Evolutionary conservation across 2,797 vertebrate species (phyloP).

Genomic region (Anabas testudineus): DNA sequence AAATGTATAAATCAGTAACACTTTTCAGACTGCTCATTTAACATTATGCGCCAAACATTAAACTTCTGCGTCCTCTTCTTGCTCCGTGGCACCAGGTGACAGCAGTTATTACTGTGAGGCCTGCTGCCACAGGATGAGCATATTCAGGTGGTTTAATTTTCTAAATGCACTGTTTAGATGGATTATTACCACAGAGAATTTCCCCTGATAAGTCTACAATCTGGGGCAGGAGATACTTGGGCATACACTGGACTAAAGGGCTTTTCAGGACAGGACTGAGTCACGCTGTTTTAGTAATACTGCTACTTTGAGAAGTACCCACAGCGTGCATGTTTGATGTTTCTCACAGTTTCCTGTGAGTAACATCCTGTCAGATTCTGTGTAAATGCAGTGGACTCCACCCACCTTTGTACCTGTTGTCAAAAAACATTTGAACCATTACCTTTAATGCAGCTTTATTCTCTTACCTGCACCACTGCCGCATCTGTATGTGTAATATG

Average conservation of each 20-base stretch:
- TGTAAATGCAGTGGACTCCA: not conserved
- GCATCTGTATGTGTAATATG: constrained; percentile 40
- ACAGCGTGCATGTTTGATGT: too few relatives aligned
- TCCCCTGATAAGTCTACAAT: not conserved
- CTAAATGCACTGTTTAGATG: constrained; percentile 19
- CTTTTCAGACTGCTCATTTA: not conserved
- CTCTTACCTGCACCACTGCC: not conserved
- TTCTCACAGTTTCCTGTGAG: constrained; percentile 20
- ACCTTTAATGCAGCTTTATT: not conserved
- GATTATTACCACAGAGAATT: constrained; percentile 6
- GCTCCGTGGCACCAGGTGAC: not conserved
- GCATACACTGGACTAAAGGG: not conserved
- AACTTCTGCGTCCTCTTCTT: constrained; percentile 2
- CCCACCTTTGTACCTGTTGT: not conserved
- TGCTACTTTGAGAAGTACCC: too few relatives aligned
- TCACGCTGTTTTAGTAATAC: not conserved
- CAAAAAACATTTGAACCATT: not conserved
- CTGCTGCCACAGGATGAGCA: not conserved
- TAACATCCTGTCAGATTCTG: constrained; percentile 19
- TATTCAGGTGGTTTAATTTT: not conserved
- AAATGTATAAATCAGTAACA: not conserved
- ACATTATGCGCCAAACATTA: constrained; percentile 1
- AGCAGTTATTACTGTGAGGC: not conserved
- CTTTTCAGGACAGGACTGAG: not conserved
- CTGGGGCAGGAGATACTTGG: not conserved